A percentile compares a stretch with the other conserved stretches of the same genome.
Conservation (phyloP, 2,888 invertebrate species). For the Eristalis pertinax region DNA sequence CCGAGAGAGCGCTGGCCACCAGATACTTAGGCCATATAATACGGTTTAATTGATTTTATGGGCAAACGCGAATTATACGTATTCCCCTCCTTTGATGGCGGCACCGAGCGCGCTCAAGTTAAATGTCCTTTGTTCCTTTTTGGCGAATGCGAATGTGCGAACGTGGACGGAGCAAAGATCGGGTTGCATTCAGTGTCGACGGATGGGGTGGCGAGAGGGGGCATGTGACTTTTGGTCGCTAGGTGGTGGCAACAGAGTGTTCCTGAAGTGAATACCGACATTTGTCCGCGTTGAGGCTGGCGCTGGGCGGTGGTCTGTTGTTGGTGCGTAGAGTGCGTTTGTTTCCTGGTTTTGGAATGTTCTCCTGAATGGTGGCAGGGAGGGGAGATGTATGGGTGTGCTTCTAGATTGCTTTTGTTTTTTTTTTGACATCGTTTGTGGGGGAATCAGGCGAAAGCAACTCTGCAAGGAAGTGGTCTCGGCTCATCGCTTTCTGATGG, state of each 20-base stretch:
- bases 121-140: constrained; percentile 60
- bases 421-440: too few relatives aligned
- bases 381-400: too few relatives aligned
- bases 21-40: constrained; percentile 45
- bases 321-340: constrained; percentile 14
- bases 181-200: constrained; percentile 24
- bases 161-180: constrained; percentile 54
- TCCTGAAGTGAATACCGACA: constrained; percentile 37
- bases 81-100: constrained; percentile 52
- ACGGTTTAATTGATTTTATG: constrained; percentile 72
- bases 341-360: constrained; percentile 43
- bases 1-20: constrained; percentile 17
- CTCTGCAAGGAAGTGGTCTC: too few relatives aligned
- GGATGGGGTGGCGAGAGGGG: neutral
- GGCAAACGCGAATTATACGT: constrained; percentile 66
- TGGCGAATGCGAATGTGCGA: constrained; percentile 13
- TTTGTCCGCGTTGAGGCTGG: constrained; percentile 59
- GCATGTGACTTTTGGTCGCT: neutral
- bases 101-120: constrained; percentile 7
- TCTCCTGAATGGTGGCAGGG: too few relatives aligned
- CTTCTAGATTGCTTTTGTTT: too few relatives aligned
- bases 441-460: too few relatives aligned
- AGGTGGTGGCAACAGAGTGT: neutral
- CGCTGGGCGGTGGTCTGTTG: constrained; percentile 15
- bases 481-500: too few relatives aligned